These are phyloP conservation scores for Benthosema pterotum DNA, from an alignment of 2,797 vertebrate genomes.

Conservation along the genomic window DNA sequence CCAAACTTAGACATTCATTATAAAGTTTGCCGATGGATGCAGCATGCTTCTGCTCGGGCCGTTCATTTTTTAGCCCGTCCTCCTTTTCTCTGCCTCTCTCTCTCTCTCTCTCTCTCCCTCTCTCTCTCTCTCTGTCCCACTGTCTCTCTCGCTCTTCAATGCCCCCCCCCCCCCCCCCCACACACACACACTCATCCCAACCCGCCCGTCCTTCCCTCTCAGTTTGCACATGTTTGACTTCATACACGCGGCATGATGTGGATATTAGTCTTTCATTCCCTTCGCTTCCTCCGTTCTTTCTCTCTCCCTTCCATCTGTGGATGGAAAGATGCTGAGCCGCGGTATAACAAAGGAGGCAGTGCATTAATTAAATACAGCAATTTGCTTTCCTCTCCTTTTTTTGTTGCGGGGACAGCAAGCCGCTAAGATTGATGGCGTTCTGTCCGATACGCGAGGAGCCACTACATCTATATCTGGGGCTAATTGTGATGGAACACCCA, in stretches of 20 bases:
- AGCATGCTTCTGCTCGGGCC: conserved; percentile 64
- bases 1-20: conserved; percentile 82
- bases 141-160: conserved; percentile 39
- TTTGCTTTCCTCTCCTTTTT: conserved; percentile 81
- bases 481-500: conserved; percentile 84
- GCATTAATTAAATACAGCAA: conserved; percentile 86
- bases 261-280: conserved; percentile 61
- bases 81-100: conserved; percentile 28
- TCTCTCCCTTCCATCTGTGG: conserved; percentile 48
- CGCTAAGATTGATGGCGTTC: conserved; percentile 81
- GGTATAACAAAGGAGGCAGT: conserved; percentile 76
- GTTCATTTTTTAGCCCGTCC: conserved; percentile 69
- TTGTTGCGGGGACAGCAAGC: conserved; percentile 71
- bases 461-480: conserved; percentile 80
- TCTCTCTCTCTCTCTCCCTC: conserved; percentile 24
- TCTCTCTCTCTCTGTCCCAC: conserved; percentile 45
- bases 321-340: conserved; percentile 82
- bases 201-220: not conserved
- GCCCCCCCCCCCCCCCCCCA: conserved; percentile 45
- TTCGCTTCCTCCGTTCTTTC: no score
- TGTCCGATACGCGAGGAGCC: conserved; percentile 71
- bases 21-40: conserved; percentile 82
- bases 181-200: no score
- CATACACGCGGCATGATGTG: conserved; percentile 29
- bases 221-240: conserved; percentile 13